phyloP scores from a whole-genome alignment of 1,140 invertebrate species.

The Brachionus paranguensis region DNA sequence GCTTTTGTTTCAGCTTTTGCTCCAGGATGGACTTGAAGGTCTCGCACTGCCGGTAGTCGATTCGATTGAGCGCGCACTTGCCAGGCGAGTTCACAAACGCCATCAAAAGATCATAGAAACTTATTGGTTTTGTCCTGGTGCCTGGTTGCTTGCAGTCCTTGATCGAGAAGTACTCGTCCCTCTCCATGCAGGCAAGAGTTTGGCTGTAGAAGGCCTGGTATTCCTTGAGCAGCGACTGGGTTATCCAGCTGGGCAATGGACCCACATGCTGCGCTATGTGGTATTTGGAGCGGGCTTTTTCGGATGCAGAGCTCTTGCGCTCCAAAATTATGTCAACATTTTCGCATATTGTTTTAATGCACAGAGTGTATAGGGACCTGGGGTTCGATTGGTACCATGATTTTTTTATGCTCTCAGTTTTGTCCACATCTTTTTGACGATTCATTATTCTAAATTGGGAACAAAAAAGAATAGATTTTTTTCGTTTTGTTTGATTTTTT shows the following conservation, averaged over 20 bases:
- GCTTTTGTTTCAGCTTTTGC: not conserved
- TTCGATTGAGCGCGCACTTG: not conserved
- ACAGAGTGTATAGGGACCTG: not conserved
- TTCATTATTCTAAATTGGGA: not conserved
- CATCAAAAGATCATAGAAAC: constrained; percentile 19
- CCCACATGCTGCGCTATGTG: not conserved
- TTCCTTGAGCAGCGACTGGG: not conserved
- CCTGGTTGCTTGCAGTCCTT: not conserved
- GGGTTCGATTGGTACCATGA: not conserved
- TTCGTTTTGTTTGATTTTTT: not conserved
- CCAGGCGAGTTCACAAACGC: not conserved
- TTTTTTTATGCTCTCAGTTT: not conserved
- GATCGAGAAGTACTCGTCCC: not conserved
- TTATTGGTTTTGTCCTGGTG: not conserved
- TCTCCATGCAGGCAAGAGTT: not conserved
- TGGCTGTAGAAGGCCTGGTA: not conserved
- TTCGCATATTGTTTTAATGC: not conserved
- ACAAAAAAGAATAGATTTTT: not conserved
- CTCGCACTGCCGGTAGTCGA: constrained; percentile 32
- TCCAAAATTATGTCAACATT: not conserved
- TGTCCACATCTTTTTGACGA: not conserved
- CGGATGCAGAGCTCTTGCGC: not conserved
- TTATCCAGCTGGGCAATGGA: not conserved
- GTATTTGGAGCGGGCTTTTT: not conserved
- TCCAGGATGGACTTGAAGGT: not conserved